These are phyloP conservation scores for Sardinella longiceps DNA, from an alignment of 2,797 vertebrate species.

Conservation along the genomic window DNA sequence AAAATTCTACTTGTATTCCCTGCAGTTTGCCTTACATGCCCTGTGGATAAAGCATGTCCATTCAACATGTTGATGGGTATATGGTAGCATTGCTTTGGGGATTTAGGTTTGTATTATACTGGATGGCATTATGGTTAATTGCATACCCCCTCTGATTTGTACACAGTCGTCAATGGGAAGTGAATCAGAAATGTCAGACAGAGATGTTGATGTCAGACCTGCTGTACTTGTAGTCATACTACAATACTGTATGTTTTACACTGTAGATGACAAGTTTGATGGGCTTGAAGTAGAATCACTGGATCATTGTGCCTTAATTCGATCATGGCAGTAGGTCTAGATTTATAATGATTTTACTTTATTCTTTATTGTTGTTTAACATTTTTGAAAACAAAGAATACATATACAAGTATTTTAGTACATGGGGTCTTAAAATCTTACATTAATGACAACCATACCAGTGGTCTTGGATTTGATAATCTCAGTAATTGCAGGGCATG, in stretches of 20 bases:
- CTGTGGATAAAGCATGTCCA: not conserved
- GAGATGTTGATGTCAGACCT: no score
- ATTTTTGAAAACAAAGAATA: not conserved
- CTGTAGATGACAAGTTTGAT: no score
- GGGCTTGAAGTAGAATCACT: not conserved
- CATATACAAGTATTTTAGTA: not conserved
- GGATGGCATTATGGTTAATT: not conserved
- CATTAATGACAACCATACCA: not conserved
- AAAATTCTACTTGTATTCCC: not conserved
- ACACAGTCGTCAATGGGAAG: not conserved
- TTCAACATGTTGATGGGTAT: not conserved
- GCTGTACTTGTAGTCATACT: not conserved
- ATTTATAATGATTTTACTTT: not conserved
- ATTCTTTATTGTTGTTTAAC: not conserved
- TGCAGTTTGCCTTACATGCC: not conserved
- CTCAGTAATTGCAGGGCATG: not conserved
- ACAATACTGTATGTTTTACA: no score
- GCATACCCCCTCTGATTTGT: not conserved
- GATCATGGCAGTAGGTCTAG: conserved; percentile 11
- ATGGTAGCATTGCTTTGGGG: not conserved
- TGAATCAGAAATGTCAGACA: not conserved
- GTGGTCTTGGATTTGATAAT: not conserved
- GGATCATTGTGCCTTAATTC: conserved; percentile 22
- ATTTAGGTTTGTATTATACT: not conserved
- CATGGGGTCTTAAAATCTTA: not conserved